Conservation (phyloP, 2,888 invertebrate genomes). For the Phalera bucephala region DNA sequence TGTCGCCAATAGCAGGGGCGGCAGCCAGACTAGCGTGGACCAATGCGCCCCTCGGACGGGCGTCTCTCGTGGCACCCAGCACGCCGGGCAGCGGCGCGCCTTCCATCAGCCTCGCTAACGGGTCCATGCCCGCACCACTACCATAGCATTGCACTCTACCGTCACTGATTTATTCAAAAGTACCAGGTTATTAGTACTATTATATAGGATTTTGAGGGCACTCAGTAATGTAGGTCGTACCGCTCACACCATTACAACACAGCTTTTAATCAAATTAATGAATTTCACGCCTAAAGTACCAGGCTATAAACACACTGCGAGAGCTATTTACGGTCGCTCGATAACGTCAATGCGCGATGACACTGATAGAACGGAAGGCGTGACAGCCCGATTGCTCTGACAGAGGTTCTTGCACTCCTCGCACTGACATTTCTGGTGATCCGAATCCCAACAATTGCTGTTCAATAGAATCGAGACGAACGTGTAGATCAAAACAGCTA, state of each 20-base stretch:
- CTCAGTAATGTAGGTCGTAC: no score
- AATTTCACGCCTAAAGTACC: not conserved
- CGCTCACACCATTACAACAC: not conserved
- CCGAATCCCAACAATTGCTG: constrained; percentile 60
- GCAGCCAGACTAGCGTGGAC: constrained; percentile 91
- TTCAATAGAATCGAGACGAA: constrained; percentile 55
- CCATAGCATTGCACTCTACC: constrained; percentile 24
- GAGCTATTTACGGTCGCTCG: constrained; percentile 36
- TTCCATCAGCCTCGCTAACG: constrained; percentile 91
- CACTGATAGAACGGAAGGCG: constrained; percentile 51
- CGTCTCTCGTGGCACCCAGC: constrained; percentile 79
- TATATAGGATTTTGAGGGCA: not conserved
- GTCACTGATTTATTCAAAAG: constrained; percentile 3
- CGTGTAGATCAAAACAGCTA: constrained; percentile 68
- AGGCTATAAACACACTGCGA: not conserved
- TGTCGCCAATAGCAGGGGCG: constrained; percentile 86
- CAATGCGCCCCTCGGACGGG: constrained; percentile 86
- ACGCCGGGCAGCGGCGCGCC: constrained; percentile 86
- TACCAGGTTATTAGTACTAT: not conserved
- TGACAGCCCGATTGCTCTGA: constrained; percentile 32
- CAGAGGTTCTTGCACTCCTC: constrained; percentile 66
- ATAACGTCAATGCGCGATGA: constrained; percentile 57
- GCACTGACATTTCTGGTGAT: constrained; percentile 61
- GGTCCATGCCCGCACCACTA: constrained; percentile 86
- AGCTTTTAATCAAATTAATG: not conserved